Evolutionary conservation across 2,888 invertebrate species (phyloP).

Genomic region (Sinotaia quadrata): DNA sequence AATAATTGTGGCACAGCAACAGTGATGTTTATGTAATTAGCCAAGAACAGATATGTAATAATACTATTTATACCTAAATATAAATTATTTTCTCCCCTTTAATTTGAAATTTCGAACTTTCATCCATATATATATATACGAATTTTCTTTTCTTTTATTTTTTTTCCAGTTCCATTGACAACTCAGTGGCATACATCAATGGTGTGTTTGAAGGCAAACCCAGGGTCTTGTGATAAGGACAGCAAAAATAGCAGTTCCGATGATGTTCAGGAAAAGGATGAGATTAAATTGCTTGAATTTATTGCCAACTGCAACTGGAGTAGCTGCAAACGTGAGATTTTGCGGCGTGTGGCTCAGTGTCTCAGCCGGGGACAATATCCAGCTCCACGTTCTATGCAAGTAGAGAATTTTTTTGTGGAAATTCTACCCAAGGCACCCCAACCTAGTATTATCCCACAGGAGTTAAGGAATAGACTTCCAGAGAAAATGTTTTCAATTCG

Average conservation of each 20-base stretch:
- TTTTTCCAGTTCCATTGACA: background rate
- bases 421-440: constrained; percentile 59
- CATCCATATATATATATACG: too few relatives aligned
- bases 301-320: constrained; percentile 66
- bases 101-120: too few relatives aligned
- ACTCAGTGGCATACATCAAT: constrained; percentile 58
- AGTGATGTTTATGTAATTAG: too few relatives aligned
- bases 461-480: constrained; percentile 51
- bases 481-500: constrained; percentile 58
- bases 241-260: constrained; percentile 9
- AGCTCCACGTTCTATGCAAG: constrained; percentile 37
- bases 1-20: too few relatives aligned
- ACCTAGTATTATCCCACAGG: constrained; percentile 57
- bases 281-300: constrained; percentile 63
- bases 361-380: constrained; percentile 50
- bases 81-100: too few relatives aligned
- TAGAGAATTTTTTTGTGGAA: constrained; percentile 52
- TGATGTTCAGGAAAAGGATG: constrained; percentile 36
- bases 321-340: constrained; percentile 51
- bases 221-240: constrained; percentile 36
- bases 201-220: constrained; percentile 61
- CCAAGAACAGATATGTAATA: too few relatives aligned
- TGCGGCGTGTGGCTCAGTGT: constrained; percentile 57
- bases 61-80: too few relatives aligned
- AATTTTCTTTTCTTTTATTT: too few relatives aligned